Evolutionary conservation across 2,797 vertebrate genomes (phyloP), one percentile per base, ranked within the genome.

Genomic region (Sardinella longiceps): DNA sequence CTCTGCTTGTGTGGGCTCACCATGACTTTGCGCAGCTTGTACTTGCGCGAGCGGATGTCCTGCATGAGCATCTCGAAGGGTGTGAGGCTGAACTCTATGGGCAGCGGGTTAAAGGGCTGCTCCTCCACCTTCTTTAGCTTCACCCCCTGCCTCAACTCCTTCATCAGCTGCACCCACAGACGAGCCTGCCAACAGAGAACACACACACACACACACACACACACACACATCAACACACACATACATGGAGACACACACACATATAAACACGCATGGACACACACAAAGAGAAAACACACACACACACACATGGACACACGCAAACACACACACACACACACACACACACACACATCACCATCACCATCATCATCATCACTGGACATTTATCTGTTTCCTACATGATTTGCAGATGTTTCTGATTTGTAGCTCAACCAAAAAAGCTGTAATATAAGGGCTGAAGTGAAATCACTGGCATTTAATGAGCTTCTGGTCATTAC

Each of bases 11-110:
- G 39, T 51, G 12, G 9, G 56, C 96, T 97, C 93, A 99, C 98
- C 98, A 98, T 98, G 92, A 99, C 97, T 94, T 98, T 98, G 86
- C 98, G 97, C 0, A 99, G 97, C 90, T 98, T 97, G 93, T 97
- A 98, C 89, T 97, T 98, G 86, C 97, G 95, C 0, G 96, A 93
- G 0, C 97, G 95, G 86, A 99, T 99, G 93, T 99, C 98, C 93
- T 99, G 97, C 98, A 99, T 99, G 83, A 99, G 96, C 97, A 99
- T 99, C 95, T 99, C 98, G 0, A 99, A 99, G 43, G 98, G 98
- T 0, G 98, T 99, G 87, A 99, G 97, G 94, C 98, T 97, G 94
- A 97, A 99, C 92, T 99, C 98, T 0, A 97, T 97, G 92, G 98
- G 97, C 87, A 99, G 93, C 0, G 96, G 94, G 93, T 98, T 95